phyloP scores from a whole-genome alignment of 2,888 invertebrate genomes.

The Corythucha ciliata region DNA sequence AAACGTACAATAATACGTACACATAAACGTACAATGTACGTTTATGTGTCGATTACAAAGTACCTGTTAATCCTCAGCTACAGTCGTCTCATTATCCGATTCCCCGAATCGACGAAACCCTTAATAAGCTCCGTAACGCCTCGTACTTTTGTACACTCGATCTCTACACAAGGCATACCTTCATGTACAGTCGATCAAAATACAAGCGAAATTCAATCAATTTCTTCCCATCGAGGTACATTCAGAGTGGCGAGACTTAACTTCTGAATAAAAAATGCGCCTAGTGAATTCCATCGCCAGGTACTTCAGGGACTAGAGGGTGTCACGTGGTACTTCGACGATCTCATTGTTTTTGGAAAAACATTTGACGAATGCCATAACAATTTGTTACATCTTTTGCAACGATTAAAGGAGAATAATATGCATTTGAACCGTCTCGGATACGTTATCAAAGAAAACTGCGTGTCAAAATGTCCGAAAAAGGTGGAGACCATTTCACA shows the following conservation, averaged over 20 bases:
- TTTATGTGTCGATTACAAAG: constrained; percentile 33
- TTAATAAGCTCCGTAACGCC: constrained; percentile 23
- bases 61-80: constrained; percentile 33
- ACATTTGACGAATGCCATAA: constrained; percentile 7
- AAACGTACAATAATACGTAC: no score
- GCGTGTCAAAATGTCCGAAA: constrained; percentile 17
- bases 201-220: constrained; percentile 22
- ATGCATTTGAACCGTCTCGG: constrained; percentile 16
- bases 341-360: constrained; percentile 14
- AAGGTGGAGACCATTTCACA: constrained; percentile 20
- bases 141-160: constrained; percentile 29
- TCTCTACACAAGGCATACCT: constrained; percentile 31
- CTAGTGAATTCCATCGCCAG: constrained; percentile 16
- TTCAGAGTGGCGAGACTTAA: constrained; percentile 12
- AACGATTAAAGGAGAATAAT: constrained; percentile 2
- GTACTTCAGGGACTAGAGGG: background rate
- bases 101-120: constrained; percentile 24
- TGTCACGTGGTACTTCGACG: constrained; percentile 7
- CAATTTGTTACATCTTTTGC: background rate
- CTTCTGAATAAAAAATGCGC: constrained; percentile 18
- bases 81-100: constrained; percentile 31
- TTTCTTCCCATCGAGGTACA: constrained; percentile 25
- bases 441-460: constrained; percentile 13
- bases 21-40: no score
- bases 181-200: constrained; percentile 28